Evolutionary conservation across 2,888 invertebrate species (phyloP).

Genomic region (Serrognathus titanus): DNA sequence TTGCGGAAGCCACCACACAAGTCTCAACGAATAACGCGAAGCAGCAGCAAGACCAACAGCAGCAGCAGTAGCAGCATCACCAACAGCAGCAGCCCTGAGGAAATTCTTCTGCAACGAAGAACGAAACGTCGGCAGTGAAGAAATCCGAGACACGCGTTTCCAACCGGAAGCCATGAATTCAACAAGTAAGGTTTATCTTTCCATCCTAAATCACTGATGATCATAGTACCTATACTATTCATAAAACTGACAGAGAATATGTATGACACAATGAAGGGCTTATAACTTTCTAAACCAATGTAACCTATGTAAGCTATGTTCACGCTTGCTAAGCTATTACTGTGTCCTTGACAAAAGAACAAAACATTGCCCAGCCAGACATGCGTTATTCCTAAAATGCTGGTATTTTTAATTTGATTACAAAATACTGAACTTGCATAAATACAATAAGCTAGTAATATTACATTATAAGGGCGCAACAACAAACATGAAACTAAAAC

Average conservation of each 20-base stretch:
- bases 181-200: too few relatives aligned
- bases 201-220: too few relatives aligned
- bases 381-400: slow-evolving; percentile 29
- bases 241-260: slow-evolving; percentile 73
- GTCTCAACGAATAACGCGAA: too few relatives aligned
- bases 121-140: too few relatives aligned
- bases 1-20: slow-evolving; percentile 49
- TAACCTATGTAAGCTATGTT: slow-evolving; percentile 90
- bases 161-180: too few relatives aligned
- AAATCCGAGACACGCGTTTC: too few relatives aligned
- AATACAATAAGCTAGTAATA: slow-evolving; percentile 62
- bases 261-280: slow-evolving; percentile 69
- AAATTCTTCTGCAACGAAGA: too few relatives aligned
- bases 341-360: slow-evolving; percentile 93
- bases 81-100: too few relatives aligned
- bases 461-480: slow-evolving; percentile 71
- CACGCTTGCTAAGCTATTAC: slow-evolving; percentile 87
- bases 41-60: too few relatives aligned
- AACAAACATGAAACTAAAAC: slow-evolving; percentile 57
- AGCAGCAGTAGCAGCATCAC: too few relatives aligned
- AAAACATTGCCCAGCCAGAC: slow-evolving; percentile 73
- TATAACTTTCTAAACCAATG: slow-evolving; percentile 76
- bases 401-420: slow-evolving; percentile 42
- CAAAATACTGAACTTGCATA: slow-evolving; percentile 54
- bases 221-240: too few relatives aligned